Percentiles rank a stretch among this genome's conserved stretches.
Conservation (phyloP, 2,113 vertebrate genomes). For the Erythrolamprus reginae region DNA sequence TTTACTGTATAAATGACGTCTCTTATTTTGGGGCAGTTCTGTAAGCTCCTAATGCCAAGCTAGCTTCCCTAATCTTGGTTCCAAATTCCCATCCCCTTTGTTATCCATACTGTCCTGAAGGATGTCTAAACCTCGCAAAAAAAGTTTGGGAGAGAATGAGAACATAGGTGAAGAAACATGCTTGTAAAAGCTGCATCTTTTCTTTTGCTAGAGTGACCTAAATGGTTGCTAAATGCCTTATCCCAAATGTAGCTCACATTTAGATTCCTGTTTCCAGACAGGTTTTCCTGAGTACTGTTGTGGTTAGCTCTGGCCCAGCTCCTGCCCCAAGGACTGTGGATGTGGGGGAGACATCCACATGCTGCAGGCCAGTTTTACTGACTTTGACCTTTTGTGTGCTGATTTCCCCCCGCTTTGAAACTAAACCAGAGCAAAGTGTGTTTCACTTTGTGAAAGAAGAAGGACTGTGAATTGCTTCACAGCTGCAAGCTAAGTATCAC, state of each 20-base stretch:
- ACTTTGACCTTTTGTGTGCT: too few species aligned
- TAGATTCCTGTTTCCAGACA: background rate
- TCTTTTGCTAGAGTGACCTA: background rate
- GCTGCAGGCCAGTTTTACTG: too few species aligned
- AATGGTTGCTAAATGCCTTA: background rate
- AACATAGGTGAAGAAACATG: background rate
- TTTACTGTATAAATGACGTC: too few species aligned
- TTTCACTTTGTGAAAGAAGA: too few species aligned
- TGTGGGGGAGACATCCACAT: too few species aligned
- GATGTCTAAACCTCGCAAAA: background rate
- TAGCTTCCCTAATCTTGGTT: background rate
- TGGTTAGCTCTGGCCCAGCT: too few species aligned
- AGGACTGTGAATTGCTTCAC: too few species aligned
- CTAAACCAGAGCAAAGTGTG: too few species aligned
- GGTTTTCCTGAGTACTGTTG: background rate
- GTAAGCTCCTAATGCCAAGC: background rate
- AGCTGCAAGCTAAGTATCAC: too few species aligned
- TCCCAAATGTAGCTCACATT: background rate
- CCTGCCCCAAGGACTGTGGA: too few species aligned
- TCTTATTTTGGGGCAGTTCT: background rate
- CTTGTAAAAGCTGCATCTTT: background rate
- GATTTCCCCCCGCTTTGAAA: too few species aligned
- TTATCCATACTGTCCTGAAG: background rate
- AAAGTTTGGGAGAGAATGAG: background rate
- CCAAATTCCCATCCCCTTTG: background rate